These are phyloP conservation scores for Mesaphorura yosii DNA, from an alignment of 1,140 invertebrate genomes.

Conservation along the genomic window DNA sequence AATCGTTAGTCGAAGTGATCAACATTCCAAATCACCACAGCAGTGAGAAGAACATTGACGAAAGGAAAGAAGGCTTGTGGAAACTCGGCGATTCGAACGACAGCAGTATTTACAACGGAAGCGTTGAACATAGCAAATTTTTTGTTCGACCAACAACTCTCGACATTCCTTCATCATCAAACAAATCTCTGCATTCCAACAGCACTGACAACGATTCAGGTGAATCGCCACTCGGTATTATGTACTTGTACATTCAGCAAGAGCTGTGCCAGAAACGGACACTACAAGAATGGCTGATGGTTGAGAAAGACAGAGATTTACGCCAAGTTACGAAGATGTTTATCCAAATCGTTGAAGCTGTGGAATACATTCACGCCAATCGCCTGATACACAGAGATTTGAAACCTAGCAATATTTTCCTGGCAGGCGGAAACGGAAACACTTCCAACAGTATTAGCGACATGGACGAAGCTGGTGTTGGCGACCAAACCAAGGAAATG, in stretches of 20 bases:
- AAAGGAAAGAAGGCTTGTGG: no score
- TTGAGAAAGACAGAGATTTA: conserved; percentile 41
- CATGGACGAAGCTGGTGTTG: no score
- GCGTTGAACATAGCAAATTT: conserved; percentile 6
- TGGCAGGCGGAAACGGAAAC: conserved; percentile 16
- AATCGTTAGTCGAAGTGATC: no score
- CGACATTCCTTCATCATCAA: conserved; percentile 8
- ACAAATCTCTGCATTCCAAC: not conserved
- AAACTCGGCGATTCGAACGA: not conserved
- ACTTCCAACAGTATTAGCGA: not conserved
- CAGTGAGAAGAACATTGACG: no score
- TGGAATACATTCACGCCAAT: conserved; percentile 84
- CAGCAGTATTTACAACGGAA: not conserved
- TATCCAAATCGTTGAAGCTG: conserved; percentile 82
- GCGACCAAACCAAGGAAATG: conserved; percentile 38
- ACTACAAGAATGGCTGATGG: conserved; percentile 74
- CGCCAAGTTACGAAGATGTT: conserved; percentile 61
- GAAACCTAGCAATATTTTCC: conserved; percentile 50
- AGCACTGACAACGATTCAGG: not conserved
- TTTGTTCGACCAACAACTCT: conserved; percentile 23
- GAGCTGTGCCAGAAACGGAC: conserved; percentile 82
- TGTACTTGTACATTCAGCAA: conserved; percentile 78
- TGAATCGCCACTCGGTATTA: not conserved
- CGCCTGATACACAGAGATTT: conserved; percentile 89
- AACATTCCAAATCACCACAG: no score